Evolutionary conservation across 1,140 invertebrate genomes (phyloP), one percentile per base, ranked within the genome.

Genomic region (Thaumetopoea pityocampa): DNA sequence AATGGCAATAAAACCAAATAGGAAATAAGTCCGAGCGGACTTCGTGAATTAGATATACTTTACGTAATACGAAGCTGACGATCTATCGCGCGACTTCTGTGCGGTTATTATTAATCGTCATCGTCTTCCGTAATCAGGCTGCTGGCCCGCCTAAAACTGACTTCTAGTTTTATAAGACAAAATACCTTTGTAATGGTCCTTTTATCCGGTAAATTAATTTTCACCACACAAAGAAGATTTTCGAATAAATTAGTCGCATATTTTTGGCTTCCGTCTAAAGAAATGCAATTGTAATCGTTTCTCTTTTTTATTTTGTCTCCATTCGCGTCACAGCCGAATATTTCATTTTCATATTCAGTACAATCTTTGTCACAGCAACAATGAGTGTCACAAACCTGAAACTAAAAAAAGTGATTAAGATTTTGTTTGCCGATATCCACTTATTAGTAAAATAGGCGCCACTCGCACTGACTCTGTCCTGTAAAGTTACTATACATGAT

Each of bases 301-400:
- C 16, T 67, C 51, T 19, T 40, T 29, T 22, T 28, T 16, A 18
- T 55, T 54, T 35, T 52, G 38, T n/a, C 4, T 17, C 1, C 42
- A 11, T 55, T 47, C 18, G 65, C 45, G 47, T 50, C 33, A 46
- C 91, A 93, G 35, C 74, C 50, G 63, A 93, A 93, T 4, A 89
- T 67, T 30, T 55, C 35, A 58, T 81, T 85, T 40, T 92, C 88
- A 26, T 67, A 57, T 2, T 67, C 49, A 6, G 79, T 65, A 65
- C 92, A 94, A 43, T 93, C 91, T 11, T 41, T 51, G 76, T 94
- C 92, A 78, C 92, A 93, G 54, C 92, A 93, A 69, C 92, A 94
- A 56, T 92, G 91, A 17, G 92, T 84, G 74, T 94, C 91, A 84
- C 92, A 94, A 9, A 72, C 70, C 47, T 84, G 65, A 19, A 79